Evolutionary conservation across 1,140 invertebrate genomes (phyloP), one percentile per base, ranked within the genome.

Genomic region (Drosophila navojoa): DNA sequence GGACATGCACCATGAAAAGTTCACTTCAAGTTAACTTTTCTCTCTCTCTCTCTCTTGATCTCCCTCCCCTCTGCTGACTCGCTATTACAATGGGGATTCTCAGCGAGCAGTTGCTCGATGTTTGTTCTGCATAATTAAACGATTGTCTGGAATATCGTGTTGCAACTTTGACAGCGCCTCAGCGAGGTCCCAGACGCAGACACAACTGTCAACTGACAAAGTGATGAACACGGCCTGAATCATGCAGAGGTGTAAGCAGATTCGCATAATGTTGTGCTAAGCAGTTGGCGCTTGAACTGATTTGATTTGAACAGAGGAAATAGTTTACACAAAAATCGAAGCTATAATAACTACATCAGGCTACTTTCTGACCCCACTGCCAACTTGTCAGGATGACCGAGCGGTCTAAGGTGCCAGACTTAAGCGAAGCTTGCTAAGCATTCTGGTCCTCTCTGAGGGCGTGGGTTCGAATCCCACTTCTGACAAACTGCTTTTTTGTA

Each of bases 381-480:
- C 40, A 44, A 44, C 40, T 44, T n/a, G 40, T 44, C 40, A 44
- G 40, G 5, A 44, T 44, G 40, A 15, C 40, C 40, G 40, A 44
- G 40, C 40, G 40, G 40, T 44, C 40, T 44, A 44, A 44, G 40
- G 40, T 15, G 40, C 40, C 40, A 44, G 40, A 44, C 40, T 44
- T 44, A 44, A 44, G 40, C n/a, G 9, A 1, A 7, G 5, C 1
- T 15, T 44, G 0, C 0, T 44, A n/a, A 44, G 40, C 13, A 5
- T 95, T 96, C 95, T 95, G 95, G 95, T 96, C 95, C 95, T 95
- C 95, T 95, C 93, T 95, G 95, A 95, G 95, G 95, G 95, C 95
- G 95, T 96, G 95, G 95, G 95, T 96, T 96, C 95, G 95, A 96
- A 96, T 95, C 95, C 95, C 95, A 96, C 95, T 96, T 95, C 95